These are phyloP conservation scores for Drosophila punjabiensis DNA, from an alignment of 1,140 invertebrate genomes.

Conservation along the genomic window DNA sequence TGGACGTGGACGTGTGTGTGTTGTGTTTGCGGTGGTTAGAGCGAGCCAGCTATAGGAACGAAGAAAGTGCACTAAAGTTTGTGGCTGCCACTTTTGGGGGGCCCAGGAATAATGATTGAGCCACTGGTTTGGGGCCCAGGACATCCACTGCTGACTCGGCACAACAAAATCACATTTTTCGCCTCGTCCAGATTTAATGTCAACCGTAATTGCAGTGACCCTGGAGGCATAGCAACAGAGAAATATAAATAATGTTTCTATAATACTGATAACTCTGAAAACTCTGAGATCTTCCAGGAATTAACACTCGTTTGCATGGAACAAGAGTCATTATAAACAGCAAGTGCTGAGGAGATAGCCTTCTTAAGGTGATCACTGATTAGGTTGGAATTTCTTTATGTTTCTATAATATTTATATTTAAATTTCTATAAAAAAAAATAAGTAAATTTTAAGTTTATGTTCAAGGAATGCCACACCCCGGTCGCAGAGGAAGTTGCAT, in stretches of 20 bases:
- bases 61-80: slow-evolving; percentile 74
- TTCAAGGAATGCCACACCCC: slow-evolving; percentile 49
- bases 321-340: not conserved
- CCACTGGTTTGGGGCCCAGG: slow-evolving; percentile 20
- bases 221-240: not conserved
- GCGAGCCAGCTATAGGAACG: slow-evolving; percentile 64
- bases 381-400: not conserved
- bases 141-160: slow-evolving; percentile 48
- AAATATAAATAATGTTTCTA: not conserved
- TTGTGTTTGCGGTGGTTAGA: slow-evolving; percentile 12
- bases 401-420: too few species aligned
- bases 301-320: not conserved
- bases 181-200: slow-evolving; percentile 43
- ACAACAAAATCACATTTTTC: slow-evolving; percentile 43
- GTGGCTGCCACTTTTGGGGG: slow-evolving; percentile 36
- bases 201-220: slow-evolving; percentile 28
- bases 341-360: not conserved
- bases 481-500: slow-evolving; percentile 14
- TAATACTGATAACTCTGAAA: not conserved
- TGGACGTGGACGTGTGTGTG: slow-evolving; percentile 22
- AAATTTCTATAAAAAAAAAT: slow-evolving; percentile 43
- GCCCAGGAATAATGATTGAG: slow-evolving; percentile 40
- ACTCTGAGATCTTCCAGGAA: not conserved
- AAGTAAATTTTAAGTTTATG: too few species aligned
- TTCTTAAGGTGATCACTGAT: not conserved